Evolutionary conservation across 2,888 invertebrate species (phyloP).

Genomic region (Nomada hirtipes): DNA sequence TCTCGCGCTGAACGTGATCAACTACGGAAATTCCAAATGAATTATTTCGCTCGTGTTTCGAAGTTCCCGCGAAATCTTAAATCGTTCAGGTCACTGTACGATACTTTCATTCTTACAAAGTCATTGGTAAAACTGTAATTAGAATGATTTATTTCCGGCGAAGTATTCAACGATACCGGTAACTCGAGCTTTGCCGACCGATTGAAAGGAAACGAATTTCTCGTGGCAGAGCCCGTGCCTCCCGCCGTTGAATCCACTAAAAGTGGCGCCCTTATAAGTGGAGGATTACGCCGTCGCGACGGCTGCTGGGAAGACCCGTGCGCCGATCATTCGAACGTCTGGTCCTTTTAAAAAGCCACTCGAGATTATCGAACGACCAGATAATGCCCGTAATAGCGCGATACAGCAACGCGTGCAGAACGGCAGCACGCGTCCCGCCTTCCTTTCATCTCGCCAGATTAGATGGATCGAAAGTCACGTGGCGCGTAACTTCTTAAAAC

Average conservation of each 20-base stretch:
- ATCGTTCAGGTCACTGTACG: too few species aligned
- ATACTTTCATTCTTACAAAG: too few species aligned
- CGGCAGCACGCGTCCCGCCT: constrained; percentile 60
- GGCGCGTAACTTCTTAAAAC: constrained; percentile 12
- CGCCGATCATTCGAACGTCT: constrained; percentile 54
- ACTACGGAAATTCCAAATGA: constrained; percentile 5
- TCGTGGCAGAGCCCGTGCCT: constrained; percentile 14
- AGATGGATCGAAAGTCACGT: constrained; percentile 38
- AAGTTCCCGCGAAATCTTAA: neutral
- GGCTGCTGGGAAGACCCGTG: constrained; percentile 56
- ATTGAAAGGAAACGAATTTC: constrained; percentile 4
- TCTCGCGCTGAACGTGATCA: constrained; percentile 50
- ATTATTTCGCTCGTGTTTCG: neutral
- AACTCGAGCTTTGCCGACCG: neutral
- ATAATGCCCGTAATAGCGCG: constrained; percentile 44
- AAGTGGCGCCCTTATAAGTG: constrained; percentile 58
- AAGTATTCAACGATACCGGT: too few species aligned
- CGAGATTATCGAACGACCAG: constrained; percentile 54
- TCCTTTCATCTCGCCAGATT: constrained; percentile 46
- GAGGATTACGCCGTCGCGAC: constrained; percentile 58
- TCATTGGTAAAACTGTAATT: neutral
- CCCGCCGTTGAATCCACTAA: constrained; percentile 41
- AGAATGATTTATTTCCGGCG: neutral
- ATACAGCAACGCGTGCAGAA: constrained; percentile 39
- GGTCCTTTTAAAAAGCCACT: constrained; percentile 61